A percentile compares a stretch with the other conserved stretches of the same genome.
Evolutionary conservation across 2,797 vertebrate species (phyloP).

Genomic region (Trichosurus vulpecula): DNA sequence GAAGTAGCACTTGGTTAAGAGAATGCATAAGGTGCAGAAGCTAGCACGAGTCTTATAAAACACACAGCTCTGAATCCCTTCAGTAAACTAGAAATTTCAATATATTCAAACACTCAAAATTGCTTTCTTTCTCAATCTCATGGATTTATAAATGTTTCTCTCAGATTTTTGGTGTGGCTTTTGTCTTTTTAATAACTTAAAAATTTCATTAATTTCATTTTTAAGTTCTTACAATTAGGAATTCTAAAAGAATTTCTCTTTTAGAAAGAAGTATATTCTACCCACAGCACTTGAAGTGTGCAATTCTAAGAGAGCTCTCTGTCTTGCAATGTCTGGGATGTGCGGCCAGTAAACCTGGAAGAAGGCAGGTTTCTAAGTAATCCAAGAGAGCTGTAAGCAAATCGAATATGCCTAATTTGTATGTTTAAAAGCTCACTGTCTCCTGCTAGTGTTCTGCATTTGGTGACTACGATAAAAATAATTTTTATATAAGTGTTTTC

Average conservation of each 20-base stretch:
- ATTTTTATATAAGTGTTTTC: constrained; percentile 62
- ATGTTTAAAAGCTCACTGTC: constrained; percentile 15
- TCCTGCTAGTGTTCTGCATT: constrained; percentile 41
- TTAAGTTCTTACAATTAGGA: not conserved
- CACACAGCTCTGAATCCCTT: not conserved
- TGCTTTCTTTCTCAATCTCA: not conserved
- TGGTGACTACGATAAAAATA: constrained; percentile 54
- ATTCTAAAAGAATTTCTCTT: constrained; percentile 10
- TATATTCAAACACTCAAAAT: constrained; percentile 18
- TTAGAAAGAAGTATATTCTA: constrained; percentile 39
- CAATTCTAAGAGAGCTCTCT: constrained; percentile 24
- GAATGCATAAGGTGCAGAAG: constrained; percentile 34
- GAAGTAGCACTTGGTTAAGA: not conserved
- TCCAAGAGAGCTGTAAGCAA: constrained; percentile 26
- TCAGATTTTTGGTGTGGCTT: not conserved
- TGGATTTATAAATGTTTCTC: not conserved
- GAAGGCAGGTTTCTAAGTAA: constrained; percentile 43
- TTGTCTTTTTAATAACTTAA: constrained; percentile 36
- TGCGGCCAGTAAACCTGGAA: not conserved
- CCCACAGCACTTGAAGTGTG: constrained; percentile 10
- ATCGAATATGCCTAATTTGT: not conserved
- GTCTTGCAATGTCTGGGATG: not conserved
- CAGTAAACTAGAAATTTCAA: constrained; percentile 31
- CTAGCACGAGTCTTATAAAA: constrained; percentile 3
- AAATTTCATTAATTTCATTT: not conserved